These are phyloP conservation scores for Elgaria multicarinata DNA, from an alignment of 2,113 vertebrate genomes.

Conservation along the genomic window DNA sequence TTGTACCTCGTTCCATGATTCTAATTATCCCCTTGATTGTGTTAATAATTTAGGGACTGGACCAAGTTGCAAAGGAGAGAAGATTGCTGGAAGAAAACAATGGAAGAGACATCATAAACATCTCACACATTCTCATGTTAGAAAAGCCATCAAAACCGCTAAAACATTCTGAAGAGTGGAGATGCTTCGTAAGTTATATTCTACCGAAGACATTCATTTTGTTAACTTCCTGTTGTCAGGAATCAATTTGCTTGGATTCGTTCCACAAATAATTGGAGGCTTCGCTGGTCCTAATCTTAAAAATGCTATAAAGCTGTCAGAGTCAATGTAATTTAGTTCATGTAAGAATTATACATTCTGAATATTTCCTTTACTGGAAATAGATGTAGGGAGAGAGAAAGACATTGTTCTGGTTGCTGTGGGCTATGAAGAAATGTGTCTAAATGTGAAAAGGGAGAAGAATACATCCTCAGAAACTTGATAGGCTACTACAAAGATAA, in stretches of 20 bases:
- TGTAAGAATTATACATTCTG: not conserved
- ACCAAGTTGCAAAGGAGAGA: not conserved
- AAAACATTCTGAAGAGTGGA: not conserved
- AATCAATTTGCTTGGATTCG: slow-evolving; percentile 31
- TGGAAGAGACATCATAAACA: not conserved
- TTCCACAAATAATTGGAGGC: not conserved
- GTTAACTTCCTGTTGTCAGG: slow-evolving; percentile 31
- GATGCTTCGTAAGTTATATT: not conserved
- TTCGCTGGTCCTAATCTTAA: slow-evolving; percentile 24
- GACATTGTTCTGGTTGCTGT: not conserved
- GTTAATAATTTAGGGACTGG: not conserved
- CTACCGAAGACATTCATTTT: slow-evolving; percentile 10
- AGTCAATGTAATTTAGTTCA: slow-evolving; percentile 3
- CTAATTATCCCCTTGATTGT: not conserved
- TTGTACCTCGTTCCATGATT: not conserved
- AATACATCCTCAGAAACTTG: not conserved
- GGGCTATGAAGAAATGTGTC: not conserved
- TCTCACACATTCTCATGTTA: not conserved
- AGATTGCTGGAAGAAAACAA: not conserved
- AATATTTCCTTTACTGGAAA: not conserved
- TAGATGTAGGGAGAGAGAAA: not conserved
- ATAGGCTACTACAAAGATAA: not conserved
- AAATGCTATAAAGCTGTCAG: slow-evolving; percentile 25
- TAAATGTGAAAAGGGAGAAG: not conserved
- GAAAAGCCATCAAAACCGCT: slow-evolving; percentile 25